These are phyloP conservation scores for Cephus rjabovi DNA, from an alignment of 2,888 invertebrate species.

Conservation along the genomic window DNA sequence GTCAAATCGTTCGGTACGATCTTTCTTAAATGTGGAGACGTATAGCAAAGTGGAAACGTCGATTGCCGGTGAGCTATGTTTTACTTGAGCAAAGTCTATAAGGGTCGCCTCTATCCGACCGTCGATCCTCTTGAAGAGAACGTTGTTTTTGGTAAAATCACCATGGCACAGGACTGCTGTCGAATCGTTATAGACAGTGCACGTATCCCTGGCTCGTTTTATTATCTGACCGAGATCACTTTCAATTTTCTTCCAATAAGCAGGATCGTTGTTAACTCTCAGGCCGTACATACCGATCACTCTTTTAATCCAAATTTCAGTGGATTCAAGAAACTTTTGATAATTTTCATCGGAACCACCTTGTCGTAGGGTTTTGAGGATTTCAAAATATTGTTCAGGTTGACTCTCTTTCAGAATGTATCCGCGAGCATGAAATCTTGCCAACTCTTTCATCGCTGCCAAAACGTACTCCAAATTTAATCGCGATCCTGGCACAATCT, in stretches of 20 bases:
- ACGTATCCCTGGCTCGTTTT: not conserved
- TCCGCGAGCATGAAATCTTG: slow-evolving; percentile 7
- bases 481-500: not conserved
- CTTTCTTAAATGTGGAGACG: slow-evolving; percentile 32
- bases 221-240: not conserved
- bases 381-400: not conserved
- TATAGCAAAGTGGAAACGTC: slow-evolving; percentile 54
- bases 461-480: not conserved
- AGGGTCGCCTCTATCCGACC: slow-evolving; percentile 30
- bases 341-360: not conserved
- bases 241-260: slow-evolving; percentile 2
- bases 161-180: slow-evolving; percentile 9
- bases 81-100: slow-evolving; percentile 50
- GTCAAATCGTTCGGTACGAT: slow-evolving; percentile 29
- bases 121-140: slow-evolving; percentile 28
- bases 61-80: slow-evolving; percentile 48
- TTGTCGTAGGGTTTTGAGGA: not conserved
- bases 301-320: not conserved
- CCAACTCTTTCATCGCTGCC: slow-evolving; percentile 6
- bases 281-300: not conserved
- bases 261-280: not conserved
- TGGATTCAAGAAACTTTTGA: not conserved
- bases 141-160: slow-evolving; percentile 10
- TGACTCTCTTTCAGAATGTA: slow-evolving; percentile 5
- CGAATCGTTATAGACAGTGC: not conserved